Percentiles rank a stretch among this genome's conserved stretches.
Conservation (phyloP, 2,888 invertebrate species). For the Drosophila setosimentum region DNA sequence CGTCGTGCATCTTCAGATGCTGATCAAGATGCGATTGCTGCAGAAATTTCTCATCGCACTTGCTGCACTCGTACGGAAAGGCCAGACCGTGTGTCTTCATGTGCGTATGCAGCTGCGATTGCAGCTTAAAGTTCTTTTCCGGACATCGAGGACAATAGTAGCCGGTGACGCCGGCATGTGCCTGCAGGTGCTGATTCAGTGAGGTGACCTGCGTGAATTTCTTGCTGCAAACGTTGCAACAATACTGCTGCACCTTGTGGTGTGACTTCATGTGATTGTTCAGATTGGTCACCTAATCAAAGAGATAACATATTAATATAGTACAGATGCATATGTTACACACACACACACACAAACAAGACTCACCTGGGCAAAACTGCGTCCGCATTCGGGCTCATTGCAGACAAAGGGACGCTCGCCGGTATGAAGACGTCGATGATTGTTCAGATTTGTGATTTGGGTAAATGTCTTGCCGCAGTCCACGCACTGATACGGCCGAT, state of each 20-base stretch:
- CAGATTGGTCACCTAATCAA: slow-evolving; percentile 84
- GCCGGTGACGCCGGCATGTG: slow-evolving; percentile 85
- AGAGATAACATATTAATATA: background rate
- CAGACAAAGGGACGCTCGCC: slow-evolving; percentile 85
- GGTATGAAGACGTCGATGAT: slow-evolving; percentile 85
- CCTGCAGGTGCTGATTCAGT: slow-evolving; percentile 85
- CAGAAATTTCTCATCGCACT: slow-evolving; percentile 85
- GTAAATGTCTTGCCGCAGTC: slow-evolving; percentile 86
- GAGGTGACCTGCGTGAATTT: slow-evolving; percentile 86
- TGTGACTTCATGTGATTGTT: slow-evolving; percentile 86
- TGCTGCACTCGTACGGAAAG: slow-evolving; percentile 84
- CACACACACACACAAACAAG: background rate
- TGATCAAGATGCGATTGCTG: slow-evolving; percentile 85
- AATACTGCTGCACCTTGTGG: slow-evolving; percentile 85
- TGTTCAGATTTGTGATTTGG: slow-evolving; percentile 85
- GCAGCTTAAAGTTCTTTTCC: slow-evolving; percentile 85
- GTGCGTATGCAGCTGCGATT: slow-evolving; percentile 85
- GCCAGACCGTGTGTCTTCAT: slow-evolving; percentile 85
- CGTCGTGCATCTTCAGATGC: slow-evolving; percentile 85
- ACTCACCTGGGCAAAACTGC: slow-evolving; percentile 85
- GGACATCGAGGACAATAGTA: slow-evolving; percentile 85
- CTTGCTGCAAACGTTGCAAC: slow-evolving; percentile 85
- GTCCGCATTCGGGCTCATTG: slow-evolving; percentile 85
- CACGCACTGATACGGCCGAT: slow-evolving; percentile 85
- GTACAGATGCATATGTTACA: background rate